Evolutionary conservation across 2,797 vertebrate genomes (phyloP).

Genomic region (Lepidocolaptes lacrymiger): DNA sequence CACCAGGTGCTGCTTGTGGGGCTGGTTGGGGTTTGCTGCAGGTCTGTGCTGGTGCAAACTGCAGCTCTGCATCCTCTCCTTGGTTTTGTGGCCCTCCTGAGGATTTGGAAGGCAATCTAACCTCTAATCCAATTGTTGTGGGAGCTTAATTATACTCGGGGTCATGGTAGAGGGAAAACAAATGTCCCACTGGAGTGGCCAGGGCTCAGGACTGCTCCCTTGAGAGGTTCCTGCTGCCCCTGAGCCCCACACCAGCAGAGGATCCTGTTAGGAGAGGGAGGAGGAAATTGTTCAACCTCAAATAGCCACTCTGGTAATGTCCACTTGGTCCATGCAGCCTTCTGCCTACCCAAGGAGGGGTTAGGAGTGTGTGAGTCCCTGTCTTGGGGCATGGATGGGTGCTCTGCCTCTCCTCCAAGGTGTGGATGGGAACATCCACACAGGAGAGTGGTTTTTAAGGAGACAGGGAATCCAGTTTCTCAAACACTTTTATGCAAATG

Average conservation of each 20-base stretch:
- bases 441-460: neutral
- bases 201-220: neutral
- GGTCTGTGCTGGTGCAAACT: neutral
- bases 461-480: neutral
- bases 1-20: neutral
- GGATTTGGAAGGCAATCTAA: neutral
- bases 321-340: neutral
- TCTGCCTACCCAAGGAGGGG: rapidly evolving
- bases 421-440: neutral
- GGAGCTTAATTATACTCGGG: neutral
- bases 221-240: neutral
- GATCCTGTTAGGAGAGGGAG: neutral
- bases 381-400: neutral
- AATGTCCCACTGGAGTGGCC: rapidly evolving
- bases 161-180: neutral
- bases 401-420: neutral
- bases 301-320: neutral
- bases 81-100: neutral
- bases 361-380: neutral
- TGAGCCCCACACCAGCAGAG: neutral
- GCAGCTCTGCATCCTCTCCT: neutral
- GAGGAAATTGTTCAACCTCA: neutral
- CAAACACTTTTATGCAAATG: rapidly evolving
- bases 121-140: neutral
- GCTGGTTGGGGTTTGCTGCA: neutral